phyloP scores from a whole-genome alignment of 2,888 invertebrate species.

The Sycophila texana region DNA sequence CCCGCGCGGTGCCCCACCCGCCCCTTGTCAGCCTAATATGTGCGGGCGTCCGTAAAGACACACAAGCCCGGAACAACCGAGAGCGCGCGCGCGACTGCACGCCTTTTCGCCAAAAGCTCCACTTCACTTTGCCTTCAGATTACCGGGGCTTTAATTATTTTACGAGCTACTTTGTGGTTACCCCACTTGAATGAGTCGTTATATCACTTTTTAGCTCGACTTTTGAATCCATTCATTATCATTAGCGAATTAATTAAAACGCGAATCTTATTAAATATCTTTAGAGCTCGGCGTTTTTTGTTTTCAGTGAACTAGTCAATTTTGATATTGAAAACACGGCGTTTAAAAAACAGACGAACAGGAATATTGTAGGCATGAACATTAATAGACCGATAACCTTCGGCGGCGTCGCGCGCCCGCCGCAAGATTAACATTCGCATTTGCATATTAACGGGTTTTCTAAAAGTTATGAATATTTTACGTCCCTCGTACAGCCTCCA shows the following conservation, averaged over 20 bases:
- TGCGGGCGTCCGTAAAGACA: constrained; percentile 8
- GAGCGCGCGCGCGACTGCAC: neutral
- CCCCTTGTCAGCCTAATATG: constrained; percentile 37
- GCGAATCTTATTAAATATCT: constrained; percentile 23
- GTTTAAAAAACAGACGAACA: constrained; percentile 44
- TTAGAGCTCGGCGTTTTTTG: constrained; percentile 1
- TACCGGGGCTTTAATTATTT: constrained; percentile 29
- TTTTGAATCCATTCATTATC: neutral
- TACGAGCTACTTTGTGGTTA: neutral
- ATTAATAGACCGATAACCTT: constrained; percentile 66
- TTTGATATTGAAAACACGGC: constrained; percentile 36
- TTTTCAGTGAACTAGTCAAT: constrained; percentile 16
- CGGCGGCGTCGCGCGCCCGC: constrained; percentile 59
- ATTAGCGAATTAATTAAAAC: neutral
- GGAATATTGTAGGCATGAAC: constrained; percentile 60
- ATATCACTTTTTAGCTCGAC: neutral
- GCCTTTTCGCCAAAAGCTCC: constrained; percentile 11
- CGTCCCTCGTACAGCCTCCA: constrained; percentile 56
- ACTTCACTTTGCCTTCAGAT: neutral
- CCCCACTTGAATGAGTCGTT: neutral
- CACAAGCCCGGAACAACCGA: constrained; percentile 27
- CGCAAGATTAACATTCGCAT: constrained; percentile 73
- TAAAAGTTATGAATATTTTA: constrained; percentile 76
- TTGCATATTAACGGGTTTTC: constrained; percentile 76
- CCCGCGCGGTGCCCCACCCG: constrained; percentile 18